A percentile compares a stretch with the other conserved stretches of the same genome.
Evolutionary conservation across 2,888 invertebrate genomes (phyloP).

Genomic region (Eremobia ochroleuca): DNA sequence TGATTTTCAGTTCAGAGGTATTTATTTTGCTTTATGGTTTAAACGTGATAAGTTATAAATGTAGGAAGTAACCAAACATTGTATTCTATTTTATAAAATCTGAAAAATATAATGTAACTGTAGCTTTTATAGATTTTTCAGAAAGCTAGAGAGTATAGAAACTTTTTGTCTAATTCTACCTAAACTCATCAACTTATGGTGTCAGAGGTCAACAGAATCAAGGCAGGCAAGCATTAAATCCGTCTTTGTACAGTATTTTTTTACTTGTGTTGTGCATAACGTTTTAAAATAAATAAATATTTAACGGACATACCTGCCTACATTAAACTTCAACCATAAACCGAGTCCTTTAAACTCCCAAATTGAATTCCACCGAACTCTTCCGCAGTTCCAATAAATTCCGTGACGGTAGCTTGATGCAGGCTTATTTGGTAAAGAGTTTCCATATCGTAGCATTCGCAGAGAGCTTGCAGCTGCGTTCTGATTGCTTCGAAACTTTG

Average conservation of each 20-base stretch:
- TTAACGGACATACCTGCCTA: slow-evolving; percentile 2
- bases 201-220: background rate
- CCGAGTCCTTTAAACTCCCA: slow-evolving; percentile 4
- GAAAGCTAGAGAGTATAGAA: background rate
- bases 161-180: background rate
- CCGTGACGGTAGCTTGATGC: slow-evolving; percentile 54
- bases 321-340: slow-evolving; percentile 29
- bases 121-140: background rate
- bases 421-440: slow-evolving; percentile 65
- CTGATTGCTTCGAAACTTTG: slow-evolving; percentile 71
- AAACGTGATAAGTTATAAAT: slow-evolving; percentile 4
- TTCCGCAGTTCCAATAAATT: slow-evolving; percentile 58
- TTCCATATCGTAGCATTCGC: slow-evolving; percentile 59
- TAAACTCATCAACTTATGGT: background rate
- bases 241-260: background rate
- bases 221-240: background rate
- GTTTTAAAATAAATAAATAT: background rate
- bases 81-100: background rate
- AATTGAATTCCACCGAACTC: slow-evolving; percentile 39
- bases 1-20: slow-evolving; percentile 40
- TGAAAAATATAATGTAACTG: background rate
- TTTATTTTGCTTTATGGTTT: slow-evolving; percentile 7
- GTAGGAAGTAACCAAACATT: background rate
- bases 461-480: slow-evolving; percentile 67
- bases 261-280: background rate